Conservation (phyloP, 2,113 vertebrate genomes). For the Scortum barcoo region DNA sequence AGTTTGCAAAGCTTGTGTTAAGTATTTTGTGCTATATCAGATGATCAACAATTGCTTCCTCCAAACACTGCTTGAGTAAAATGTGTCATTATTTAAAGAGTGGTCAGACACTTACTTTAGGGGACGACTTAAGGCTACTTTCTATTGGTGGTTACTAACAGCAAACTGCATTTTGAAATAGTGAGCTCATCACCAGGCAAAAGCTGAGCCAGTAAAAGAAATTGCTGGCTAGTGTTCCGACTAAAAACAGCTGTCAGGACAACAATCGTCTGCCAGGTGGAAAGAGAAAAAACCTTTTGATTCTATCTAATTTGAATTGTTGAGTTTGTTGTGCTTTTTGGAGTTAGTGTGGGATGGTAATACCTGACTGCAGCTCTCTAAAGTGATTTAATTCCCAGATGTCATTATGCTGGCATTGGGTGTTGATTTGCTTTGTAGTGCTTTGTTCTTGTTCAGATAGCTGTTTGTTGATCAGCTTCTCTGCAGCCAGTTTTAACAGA, state of each 20-base stretch:
- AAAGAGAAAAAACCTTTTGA: constrained; percentile 19
- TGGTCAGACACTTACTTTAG: background rate
- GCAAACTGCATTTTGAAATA: constrained; percentile 11
- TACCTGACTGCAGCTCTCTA: constrained; percentile 56
- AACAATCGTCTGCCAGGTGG: constrained; percentile 33
- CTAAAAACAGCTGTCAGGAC: constrained; percentile 52
- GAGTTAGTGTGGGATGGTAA: constrained; percentile 22
- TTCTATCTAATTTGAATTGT: constrained; percentile 39
- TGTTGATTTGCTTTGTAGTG: constrained; percentile 62
- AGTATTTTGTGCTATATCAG: background rate
- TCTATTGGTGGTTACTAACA: background rate
- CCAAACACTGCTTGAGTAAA: background rate
- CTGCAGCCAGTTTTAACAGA: constrained; percentile 33
- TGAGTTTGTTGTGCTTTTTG: constrained; percentile 30
- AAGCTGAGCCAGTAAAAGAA: constrained; percentile 39
- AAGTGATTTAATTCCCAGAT: constrained; percentile 64
- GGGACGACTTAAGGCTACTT: background rate
- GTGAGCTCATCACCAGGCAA: background rate
- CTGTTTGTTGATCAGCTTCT: constrained; percentile 40
- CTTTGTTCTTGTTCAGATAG: constrained; percentile 59
- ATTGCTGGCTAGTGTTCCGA: constrained; percentile 26
- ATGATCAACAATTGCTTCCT: background rate
- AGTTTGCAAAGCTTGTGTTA: background rate
- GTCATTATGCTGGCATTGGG: constrained; percentile 50
- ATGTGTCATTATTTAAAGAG: background rate